These are phyloP conservation scores for Entelurus aequoreus DNA, from an alignment of 2,113 vertebrate genomes.

Conservation along the genomic window DNA sequence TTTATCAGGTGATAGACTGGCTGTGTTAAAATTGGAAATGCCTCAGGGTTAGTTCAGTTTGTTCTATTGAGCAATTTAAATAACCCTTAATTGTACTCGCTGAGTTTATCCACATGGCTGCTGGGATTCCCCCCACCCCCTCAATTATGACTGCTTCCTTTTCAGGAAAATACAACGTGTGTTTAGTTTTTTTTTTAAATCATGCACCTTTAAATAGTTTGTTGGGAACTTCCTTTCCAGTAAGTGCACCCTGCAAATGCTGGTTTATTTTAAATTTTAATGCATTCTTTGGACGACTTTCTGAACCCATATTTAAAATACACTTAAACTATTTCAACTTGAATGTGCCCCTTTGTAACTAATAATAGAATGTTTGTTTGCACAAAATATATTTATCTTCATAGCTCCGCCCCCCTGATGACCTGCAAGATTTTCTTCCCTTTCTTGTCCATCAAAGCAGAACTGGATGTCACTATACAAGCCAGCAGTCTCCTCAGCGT, in stretches of 20 bases:
- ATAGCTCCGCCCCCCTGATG: slow-evolving; percentile 22
- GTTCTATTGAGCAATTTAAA: not conserved
- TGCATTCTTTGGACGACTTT: not conserved
- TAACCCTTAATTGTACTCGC: not conserved
- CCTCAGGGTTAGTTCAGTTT: not conserved
- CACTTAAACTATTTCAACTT: not conserved
- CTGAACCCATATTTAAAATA: not conserved
- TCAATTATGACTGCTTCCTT: not conserved
- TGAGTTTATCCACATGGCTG: not conserved
- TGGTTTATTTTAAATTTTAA: too few species aligned
- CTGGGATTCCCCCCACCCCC: not conserved
- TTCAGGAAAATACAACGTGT: not conserved
- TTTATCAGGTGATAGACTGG: too few species aligned
- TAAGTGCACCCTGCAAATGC: not conserved
- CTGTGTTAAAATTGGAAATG: too few species aligned
- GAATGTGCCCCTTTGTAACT: not conserved
- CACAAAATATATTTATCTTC: not conserved
- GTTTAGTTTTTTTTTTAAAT: not conserved
- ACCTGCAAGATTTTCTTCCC: not conserved
- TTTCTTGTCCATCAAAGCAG: not conserved
- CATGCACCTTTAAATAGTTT: not conserved
- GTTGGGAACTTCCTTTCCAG: not conserved
- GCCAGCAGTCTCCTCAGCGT: not conserved
- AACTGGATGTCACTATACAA: not conserved
- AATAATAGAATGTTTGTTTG: not conserved